Percentiles rank a stretch among this genome's conserved stretches.
Evolutionary conservation across 1,140 invertebrate species (phyloP).

Genomic region (Pantala flavescens): DNA sequence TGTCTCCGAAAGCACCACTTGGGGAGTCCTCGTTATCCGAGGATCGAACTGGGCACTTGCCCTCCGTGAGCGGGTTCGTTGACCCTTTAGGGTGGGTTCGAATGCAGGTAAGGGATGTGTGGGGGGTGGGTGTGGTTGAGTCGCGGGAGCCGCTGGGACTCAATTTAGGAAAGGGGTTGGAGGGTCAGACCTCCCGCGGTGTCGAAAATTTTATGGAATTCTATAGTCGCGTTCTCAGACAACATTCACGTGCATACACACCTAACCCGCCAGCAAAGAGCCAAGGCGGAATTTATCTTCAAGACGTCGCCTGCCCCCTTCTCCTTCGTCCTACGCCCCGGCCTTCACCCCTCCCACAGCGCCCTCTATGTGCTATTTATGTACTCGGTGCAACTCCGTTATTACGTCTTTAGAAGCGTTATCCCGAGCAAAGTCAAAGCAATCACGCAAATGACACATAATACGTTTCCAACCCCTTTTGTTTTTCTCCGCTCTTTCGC

Average conservation of each 20-base stretch:
- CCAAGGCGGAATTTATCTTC: not conserved
- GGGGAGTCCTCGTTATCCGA: too few species aligned
- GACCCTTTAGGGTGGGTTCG: slow-evolving; percentile 6
- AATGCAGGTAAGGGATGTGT: not conserved
- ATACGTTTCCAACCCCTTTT: too few species aligned
- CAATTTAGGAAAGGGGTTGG: not conserved
- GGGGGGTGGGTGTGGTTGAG: not conserved
- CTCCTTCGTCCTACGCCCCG: not conserved
- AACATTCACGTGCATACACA: not conserved
- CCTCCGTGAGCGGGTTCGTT: not conserved
- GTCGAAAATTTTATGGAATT: slow-evolving; percentile 7
- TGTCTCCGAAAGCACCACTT: too few species aligned
- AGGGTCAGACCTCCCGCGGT: not conserved
- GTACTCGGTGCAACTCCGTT: not conserved
- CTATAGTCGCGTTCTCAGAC: not conserved
- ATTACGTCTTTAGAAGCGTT: not conserved
- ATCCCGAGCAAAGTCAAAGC: not conserved
- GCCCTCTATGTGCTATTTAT: slow-evolving; percentile 3
- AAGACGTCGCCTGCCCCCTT: not conserved
- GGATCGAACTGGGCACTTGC: not conserved
- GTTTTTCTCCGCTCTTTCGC: too few species aligned
- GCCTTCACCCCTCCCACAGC: not conserved
- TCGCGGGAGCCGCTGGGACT: not conserved
- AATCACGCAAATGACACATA: not conserved
- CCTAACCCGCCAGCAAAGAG: not conserved